Conservation (phyloP, 2,888 invertebrate genomes). For the Tachina fera region DNA sequence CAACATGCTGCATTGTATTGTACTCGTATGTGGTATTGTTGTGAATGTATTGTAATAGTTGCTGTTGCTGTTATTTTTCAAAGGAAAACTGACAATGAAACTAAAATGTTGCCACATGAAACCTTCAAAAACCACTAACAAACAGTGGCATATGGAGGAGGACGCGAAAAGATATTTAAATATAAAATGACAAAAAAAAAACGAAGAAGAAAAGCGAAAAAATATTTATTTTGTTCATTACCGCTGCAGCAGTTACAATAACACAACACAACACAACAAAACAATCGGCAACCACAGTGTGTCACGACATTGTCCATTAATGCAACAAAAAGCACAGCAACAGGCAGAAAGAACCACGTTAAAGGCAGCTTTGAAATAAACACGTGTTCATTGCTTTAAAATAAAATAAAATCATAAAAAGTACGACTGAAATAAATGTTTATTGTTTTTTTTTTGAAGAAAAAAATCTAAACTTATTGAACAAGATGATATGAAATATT, state of each 20-base stretch:
- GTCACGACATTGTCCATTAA: slow-evolving; percentile 71
- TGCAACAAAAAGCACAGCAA: slow-evolving; percentile 58
- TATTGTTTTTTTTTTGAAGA: too few relatives aligned
- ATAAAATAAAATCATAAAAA: slow-evolving; percentile 69
- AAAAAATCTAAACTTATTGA: background rate
- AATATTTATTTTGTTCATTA: slow-evolving; percentile 10
- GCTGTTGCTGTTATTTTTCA: slow-evolving; percentile 18
- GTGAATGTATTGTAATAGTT: slow-evolving; percentile 10
- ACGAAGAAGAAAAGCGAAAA: slow-evolving; percentile 12
- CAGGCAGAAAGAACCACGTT: slow-evolving; percentile 7
- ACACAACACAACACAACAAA: slow-evolving; percentile 58
- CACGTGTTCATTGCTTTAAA: slow-evolving; percentile 70
- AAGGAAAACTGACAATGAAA: slow-evolving; percentile 56
- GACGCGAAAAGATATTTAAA: slow-evolving; percentile 37
- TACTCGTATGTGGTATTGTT: slow-evolving; percentile 33
- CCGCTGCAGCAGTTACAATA: slow-evolving; percentile 20
- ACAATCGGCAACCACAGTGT: slow-evolving; percentile 68
- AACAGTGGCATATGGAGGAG: slow-evolving; percentile 54
- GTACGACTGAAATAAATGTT: slow-evolving; percentile 1
- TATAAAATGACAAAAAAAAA: slow-evolving; percentile 27
- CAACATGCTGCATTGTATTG: slow-evolving; percentile 49
- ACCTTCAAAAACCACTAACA: slow-evolving; percentile 46
- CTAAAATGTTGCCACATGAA: slow-evolving; percentile 36
- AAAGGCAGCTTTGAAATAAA: slow-evolving; percentile 63
- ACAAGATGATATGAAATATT: slow-evolving; percentile 43